Conservation (phyloP, 2,113 vertebrate species). For the Marcusenius ussheri region DNA sequence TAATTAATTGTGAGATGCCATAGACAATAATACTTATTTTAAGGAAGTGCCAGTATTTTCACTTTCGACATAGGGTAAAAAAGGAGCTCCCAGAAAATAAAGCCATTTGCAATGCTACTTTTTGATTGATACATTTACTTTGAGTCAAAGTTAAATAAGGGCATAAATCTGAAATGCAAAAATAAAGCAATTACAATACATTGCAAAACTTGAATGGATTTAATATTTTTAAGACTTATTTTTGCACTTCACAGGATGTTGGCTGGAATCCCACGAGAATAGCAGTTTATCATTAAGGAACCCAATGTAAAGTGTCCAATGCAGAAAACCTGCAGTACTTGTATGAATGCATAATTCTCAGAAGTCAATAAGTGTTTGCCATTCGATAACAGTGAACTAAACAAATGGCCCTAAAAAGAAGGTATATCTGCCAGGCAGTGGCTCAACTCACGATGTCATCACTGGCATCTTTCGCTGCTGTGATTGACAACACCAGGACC, state of each 20-base stretch:
- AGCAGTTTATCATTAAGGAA: not conserved
- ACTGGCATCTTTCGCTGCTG: constrained; percentile 79
- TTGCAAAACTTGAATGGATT: not conserved
- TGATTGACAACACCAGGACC: constrained; percentile 76
- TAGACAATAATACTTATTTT: not conserved
- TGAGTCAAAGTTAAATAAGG: not conserved
- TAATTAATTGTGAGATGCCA: not conserved
- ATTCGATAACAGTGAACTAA: not conserved
- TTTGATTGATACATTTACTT: not conserved
- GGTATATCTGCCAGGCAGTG: not conserved
- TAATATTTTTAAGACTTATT: not conserved
- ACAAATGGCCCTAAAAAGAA: not conserved
- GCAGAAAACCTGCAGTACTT: not conserved
- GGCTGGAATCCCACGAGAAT: not conserved
- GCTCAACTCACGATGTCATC: constrained; percentile 77
- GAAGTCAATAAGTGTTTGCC: not conserved
- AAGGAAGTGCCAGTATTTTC: not conserved
- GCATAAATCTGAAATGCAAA: not conserved
- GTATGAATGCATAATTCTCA: not conserved
- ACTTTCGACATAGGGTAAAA: not conserved
- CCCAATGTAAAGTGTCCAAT: not conserved
- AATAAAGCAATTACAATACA: not conserved
- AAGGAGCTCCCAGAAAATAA: not conserved
- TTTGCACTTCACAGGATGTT: not conserved
- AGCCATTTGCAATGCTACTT: not conserved